These are phyloP conservation scores for Chaetophractus vellerosus DNA, from an alignment of 2,797 vertebrate genomes.

Conservation along the genomic window DNA sequence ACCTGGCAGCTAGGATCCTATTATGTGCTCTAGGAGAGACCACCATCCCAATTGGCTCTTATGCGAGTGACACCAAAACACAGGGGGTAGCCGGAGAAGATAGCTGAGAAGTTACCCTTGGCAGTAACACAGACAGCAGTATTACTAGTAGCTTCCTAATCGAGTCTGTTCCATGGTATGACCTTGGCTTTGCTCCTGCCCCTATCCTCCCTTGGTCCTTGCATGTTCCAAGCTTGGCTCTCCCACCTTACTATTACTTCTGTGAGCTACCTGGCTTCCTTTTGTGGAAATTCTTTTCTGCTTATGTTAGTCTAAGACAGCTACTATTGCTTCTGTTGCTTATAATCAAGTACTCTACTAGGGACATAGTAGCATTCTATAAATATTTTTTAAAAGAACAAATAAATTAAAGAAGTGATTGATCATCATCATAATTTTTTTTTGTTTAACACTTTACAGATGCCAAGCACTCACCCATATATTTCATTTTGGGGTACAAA, in stretches of 20 bases:
- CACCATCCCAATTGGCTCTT: background rate
- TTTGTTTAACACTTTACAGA: background rate
- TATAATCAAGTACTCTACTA: background rate
- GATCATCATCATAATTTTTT: conserved; percentile 5
- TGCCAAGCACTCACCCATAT: background rate
- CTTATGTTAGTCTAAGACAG: background rate
- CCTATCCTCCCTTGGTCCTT: background rate
- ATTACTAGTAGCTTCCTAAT: background rate
- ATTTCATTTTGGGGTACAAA: background rate
- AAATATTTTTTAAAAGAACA: conserved; percentile 43
- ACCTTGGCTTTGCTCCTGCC: background rate
- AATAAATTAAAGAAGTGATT: background rate
- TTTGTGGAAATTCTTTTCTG: background rate
- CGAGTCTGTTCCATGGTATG: background rate
- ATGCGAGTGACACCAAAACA: background rate
- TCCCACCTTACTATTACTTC: background rate
- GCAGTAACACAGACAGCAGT: background rate
- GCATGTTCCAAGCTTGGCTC: background rate
- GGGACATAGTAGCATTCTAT: background rate
- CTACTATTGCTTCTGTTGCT: conserved; percentile 37
- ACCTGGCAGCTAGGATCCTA: background rate
- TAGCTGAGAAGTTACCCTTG: background rate
- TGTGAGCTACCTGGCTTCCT: background rate
- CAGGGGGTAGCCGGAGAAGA: background rate
- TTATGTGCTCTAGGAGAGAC: background rate